These are phyloP conservation scores for Pangasius djambal DNA, from an alignment of 2,797 vertebrate genomes.

Conservation along the genomic window DNA sequence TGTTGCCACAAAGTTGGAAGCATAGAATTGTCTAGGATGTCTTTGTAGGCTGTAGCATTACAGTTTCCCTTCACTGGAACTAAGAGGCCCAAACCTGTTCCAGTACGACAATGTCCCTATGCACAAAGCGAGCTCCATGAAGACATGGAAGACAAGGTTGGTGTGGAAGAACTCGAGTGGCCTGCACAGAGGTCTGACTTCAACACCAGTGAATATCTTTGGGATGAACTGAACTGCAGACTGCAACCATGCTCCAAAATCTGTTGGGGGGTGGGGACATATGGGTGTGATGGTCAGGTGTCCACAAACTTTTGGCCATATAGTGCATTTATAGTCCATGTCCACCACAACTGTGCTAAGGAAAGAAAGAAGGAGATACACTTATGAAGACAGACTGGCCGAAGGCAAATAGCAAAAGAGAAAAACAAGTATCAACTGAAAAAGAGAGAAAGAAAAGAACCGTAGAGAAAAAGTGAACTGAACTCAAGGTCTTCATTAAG, in stretches of 20 bases:
- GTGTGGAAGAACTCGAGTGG: background rate
- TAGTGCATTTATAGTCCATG: background rate
- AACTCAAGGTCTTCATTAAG: constrained; percentile 2
- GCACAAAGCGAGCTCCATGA: background rate
- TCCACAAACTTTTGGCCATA: background rate
- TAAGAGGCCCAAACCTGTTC: background rate
- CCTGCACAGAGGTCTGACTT: background rate
- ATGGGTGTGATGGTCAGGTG: background rate
- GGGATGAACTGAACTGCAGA: background rate
- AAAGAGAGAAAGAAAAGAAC: background rate
- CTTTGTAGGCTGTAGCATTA: background rate
- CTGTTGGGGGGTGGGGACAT: background rate
- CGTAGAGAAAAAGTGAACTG: background rate
- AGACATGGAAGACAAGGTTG: background rate
- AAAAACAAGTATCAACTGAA: background rate
- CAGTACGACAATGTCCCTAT: background rate
- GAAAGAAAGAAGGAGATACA: background rate
- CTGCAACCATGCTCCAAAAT: background rate
- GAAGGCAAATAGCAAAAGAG: background rate
- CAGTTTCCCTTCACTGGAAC: background rate
- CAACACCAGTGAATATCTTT: background rate
- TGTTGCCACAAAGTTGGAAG: too few species aligned
- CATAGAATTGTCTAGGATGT: background rate
- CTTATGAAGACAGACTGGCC: background rate
- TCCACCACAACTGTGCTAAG: background rate